A percentile compares a stretch with the other conserved stretches of the same genome.
These are phyloP conservation scores for Atherinosoma microstoma DNA, from an alignment of 2,797 vertebrate species.

Conservation along the genomic window DNA sequence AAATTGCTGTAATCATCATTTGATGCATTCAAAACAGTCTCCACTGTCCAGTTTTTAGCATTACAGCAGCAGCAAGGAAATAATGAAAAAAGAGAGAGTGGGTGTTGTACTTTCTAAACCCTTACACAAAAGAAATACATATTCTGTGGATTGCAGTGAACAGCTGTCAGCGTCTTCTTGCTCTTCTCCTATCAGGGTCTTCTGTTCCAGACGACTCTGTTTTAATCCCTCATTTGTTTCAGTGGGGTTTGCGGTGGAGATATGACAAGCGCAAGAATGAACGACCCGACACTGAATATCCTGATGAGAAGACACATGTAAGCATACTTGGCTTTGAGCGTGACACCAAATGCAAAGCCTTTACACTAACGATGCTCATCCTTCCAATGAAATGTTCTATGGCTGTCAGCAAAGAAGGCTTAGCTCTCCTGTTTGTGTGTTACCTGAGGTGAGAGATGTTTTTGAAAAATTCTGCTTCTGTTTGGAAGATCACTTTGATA, in stretches of 20 bases:
- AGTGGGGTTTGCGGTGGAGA: constrained; percentile 8
- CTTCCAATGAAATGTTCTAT: constrained; percentile 46
- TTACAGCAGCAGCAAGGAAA: constrained; percentile 17
- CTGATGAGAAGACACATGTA: constrained; percentile 35
- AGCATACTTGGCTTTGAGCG: constrained; percentile 18
- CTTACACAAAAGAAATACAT: constrained; percentile 59
- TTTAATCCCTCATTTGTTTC: constrained; percentile 73
- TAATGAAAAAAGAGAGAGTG: constrained; percentile 40
- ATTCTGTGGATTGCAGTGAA: constrained; percentile 63
- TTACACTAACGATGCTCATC: constrained; percentile 7
- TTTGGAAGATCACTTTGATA: not conserved
- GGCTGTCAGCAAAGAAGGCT: constrained; percentile 16
- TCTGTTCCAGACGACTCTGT: constrained; percentile 51
- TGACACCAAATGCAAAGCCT: constrained; percentile 27
- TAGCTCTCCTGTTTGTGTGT: not conserved
- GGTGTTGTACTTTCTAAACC: constrained; percentile 62
- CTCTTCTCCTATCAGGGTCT: constrained; percentile 46
- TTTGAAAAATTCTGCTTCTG: not conserved
- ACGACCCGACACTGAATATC: constrained; percentile 30
- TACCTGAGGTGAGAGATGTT: constrained; percentile 20
- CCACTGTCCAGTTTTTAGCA: constrained; percentile 45
- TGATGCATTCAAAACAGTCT: constrained; percentile 18
- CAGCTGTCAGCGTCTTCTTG: constrained; percentile 62
- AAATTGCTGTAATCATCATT: constrained; percentile 40
- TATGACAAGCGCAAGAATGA: constrained; percentile 38